Evolutionary conservation across 2,888 invertebrate genomes (phyloP), one percentile per base, ranked within the genome.

Genomic region (Perdita meconis): DNA sequence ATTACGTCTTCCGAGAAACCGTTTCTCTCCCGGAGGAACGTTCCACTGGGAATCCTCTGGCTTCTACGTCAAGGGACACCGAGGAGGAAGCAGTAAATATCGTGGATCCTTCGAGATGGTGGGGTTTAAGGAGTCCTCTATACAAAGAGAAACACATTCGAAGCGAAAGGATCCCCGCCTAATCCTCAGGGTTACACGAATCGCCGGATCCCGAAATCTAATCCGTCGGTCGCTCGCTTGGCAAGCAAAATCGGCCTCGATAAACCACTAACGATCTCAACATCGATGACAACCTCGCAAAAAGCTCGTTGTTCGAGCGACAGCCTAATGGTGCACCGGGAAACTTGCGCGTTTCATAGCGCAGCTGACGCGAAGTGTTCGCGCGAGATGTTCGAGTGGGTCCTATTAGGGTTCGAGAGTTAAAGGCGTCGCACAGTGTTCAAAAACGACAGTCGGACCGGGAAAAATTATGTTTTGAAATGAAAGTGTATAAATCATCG

Each of bases 271-370:
- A 65, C 8, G 64, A 57, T 57, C 70, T 38, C 8, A 22, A 60
- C 47, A 50, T 56, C 68, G 55, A 73, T 61, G 68, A 73, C 68
- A 30, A 19, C 19, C 51, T 34, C 3, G 34, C 53, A 47, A 71
- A 65, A 66, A 55, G 60, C 40, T 34, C 38, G 22, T 59, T 59
- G 64, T 40, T 75, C 64, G 2, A 10, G 6, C 13, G 26, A 12
- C 26, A 30, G 13, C 24, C 19, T 65, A 75, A 56, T 38, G 40
- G 47, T 16, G 30, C 30, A n/a, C 12, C 24, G 19, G n/a, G 13
- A 38, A 70, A 70, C 38, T 70, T 30, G 30, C 13, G 12, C 60
- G 38, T 19, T 19, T 55, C 60, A 71, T 66, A 60, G 16, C 47
- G 70, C 51, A 61, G 13, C 26, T 8, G 36, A 44, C 38, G 34